These are phyloP conservation scores for Parotocinclus haroldoi DNA, from an alignment of 2,797 vertebrate genomes.

Conservation along the genomic window DNA sequence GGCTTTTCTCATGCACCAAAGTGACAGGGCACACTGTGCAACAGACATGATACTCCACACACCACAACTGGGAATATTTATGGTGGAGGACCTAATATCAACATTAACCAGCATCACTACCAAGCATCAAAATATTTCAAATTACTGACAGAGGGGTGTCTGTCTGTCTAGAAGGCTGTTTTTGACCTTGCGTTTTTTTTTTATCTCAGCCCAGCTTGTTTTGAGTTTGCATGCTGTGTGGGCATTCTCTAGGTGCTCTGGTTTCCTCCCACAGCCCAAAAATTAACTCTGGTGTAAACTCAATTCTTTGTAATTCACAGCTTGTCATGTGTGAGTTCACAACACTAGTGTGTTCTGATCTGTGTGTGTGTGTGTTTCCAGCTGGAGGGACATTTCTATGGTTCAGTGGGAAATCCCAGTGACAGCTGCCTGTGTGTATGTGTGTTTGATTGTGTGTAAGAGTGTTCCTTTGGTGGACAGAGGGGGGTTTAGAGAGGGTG, in stretches of 20 bases:
- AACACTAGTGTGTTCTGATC: not conserved
- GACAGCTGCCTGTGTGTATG: constrained; percentile 48
- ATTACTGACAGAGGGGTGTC: not conserved
- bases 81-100: constrained; percentile 37
- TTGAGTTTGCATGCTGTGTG: too few species aligned
- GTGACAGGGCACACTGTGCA: not conserved
- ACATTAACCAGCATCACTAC: constrained; percentile 17
- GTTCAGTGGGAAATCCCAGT: constrained; percentile 49
- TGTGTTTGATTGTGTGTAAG: not conserved
- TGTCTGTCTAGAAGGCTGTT: not conserved
- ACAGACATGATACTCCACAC: constrained; percentile 3
- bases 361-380: constrained; percentile 22
- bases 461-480: constrained; percentile 13
- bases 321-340: not conserved
- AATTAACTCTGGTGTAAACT: not conserved
- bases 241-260: too few species aligned
- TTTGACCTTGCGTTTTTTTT: not conserved
- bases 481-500: constrained; percentile 10
- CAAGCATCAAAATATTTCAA: constrained; percentile 13
- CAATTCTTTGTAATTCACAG: not conserved
- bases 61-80: constrained; percentile 30
- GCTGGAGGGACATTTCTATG: constrained; percentile 48
- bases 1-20: constrained; percentile 8
- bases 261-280: not conserved
- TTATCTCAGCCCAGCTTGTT: too few species aligned